These are phyloP conservation scores for Boloria euphrosyne DNA, from an alignment of 2,888 invertebrate species.

Conservation along the genomic window DNA sequence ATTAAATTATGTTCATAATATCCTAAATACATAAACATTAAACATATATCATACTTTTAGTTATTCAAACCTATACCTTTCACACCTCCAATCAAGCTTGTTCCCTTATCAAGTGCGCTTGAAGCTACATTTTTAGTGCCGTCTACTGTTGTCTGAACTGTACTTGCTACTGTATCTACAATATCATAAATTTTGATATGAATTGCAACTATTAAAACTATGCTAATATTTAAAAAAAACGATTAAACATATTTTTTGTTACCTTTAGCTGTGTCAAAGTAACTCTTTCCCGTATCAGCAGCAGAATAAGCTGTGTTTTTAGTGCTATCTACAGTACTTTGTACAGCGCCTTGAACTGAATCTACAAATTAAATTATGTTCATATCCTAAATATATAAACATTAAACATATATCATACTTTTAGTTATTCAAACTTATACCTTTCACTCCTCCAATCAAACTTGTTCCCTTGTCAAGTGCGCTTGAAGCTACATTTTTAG, in stretches of 20 bases:
- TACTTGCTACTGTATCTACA: slow-evolving; percentile 62
- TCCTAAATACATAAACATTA: not conserved
- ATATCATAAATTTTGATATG: too few species aligned
- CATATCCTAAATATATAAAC: slow-evolving; percentile 20
- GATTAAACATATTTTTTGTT: too few species aligned
- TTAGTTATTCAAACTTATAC: slow-evolving; percentile 40
- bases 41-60: not conserved
- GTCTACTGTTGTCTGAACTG: slow-evolving; percentile 57
- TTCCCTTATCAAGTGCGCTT: slow-evolving; percentile 53
- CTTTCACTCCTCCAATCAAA: slow-evolving; percentile 56
- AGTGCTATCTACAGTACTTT: slow-evolving; percentile 48
- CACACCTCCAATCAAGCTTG: slow-evolving; percentile 54
- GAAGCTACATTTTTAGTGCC: slow-evolving; percentile 58
- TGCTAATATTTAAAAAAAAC: too few species aligned
- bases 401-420: not conserved
- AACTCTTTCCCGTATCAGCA: slow-evolving; percentile 45
- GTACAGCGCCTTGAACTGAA: slow-evolving; percentile 39
- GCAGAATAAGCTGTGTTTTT: slow-evolving; percentile 48
- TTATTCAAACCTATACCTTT: slow-evolving; percentile 45
- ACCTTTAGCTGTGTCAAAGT: slow-evolving; percentile 38
- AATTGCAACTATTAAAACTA: too few species aligned
- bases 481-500: slow-evolving; percentile 58
- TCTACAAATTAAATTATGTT: slow-evolving; percentile 23
- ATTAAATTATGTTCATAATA: slow-evolving; percentile 24
- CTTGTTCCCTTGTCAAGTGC: slow-evolving; percentile 55